Evolutionary conservation across 2,797 vertebrate species (phyloP).

Genomic region (Danio albolineatus): DNA sequence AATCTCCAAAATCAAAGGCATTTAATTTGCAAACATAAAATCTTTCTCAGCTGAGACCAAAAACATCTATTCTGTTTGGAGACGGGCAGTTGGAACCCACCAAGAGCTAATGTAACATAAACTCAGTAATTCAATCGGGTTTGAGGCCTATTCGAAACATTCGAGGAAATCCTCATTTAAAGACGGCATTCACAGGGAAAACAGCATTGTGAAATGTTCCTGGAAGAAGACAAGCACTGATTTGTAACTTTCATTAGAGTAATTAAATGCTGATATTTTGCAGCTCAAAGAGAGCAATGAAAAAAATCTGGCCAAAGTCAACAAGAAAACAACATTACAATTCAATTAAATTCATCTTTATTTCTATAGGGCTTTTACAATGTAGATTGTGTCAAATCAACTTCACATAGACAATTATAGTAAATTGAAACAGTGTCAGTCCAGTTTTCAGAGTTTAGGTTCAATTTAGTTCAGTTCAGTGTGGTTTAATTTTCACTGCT

Average conservation of each 20-base stretch:
- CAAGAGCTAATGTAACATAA: conserved; percentile 21
- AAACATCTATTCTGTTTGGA: neutral
- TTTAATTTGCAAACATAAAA: conserved; percentile 11
- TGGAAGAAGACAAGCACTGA: conserved; percentile 9
- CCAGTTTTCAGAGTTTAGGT: no score
- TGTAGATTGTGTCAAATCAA: no score
- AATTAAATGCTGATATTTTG: conserved; percentile 51
- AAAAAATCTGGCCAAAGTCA: conserved; percentile 4
- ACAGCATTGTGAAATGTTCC: conserved; percentile 27
- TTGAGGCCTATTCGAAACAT: neutral
- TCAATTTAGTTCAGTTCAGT: no score
- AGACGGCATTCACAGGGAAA: neutral
- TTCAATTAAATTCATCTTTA: no score
- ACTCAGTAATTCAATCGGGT: neutral
- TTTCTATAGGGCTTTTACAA: no score
- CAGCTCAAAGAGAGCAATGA: conserved; percentile 25
- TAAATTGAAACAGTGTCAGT: no score
- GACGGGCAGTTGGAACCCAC: neutral
- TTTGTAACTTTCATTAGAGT: conserved; percentile 55
- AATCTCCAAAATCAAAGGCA: conserved; percentile 31
- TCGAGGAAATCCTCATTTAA: conserved; percentile 18
- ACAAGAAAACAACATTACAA: conserved; percentile 26
- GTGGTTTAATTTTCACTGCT: no score
- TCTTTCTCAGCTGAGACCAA: neutral
- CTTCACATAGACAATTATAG: no score